Conservation (phyloP, 53 echinoderm and acorn worm genomes). For the Luidia sarsii region DNA sequence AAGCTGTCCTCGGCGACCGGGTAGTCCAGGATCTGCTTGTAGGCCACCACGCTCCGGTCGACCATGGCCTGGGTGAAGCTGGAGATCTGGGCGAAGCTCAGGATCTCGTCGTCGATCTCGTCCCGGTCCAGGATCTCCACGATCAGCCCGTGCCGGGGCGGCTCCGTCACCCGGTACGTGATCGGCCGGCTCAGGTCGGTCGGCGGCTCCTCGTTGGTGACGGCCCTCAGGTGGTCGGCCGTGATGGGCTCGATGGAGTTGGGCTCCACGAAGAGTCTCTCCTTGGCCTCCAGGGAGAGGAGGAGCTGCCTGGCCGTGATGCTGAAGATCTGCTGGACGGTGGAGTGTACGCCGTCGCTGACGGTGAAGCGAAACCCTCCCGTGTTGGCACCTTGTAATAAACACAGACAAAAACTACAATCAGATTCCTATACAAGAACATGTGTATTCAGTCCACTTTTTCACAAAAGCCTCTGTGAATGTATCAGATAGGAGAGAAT, state of each 20-base stretch:
- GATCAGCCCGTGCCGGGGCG: slow-evolving; percentile 68
- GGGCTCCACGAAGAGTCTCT: slow-evolving; percentile 54
- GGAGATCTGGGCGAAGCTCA: slow-evolving; percentile 57
- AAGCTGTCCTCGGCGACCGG: slow-evolving; percentile 61
- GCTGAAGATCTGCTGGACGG: slow-evolving; percentile 89
- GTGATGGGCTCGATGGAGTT: slow-evolving; percentile 79
- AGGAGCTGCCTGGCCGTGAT: slow-evolving; percentile 79
- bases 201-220: slow-evolving; percentile 78
- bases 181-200: slow-evolving; percentile 76
- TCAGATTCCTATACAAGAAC: too few species aligned
- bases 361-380: slow-evolving; percentile 93
- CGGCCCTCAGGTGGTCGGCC: slow-evolving; percentile 61
- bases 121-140: slow-evolving; percentile 68
- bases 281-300: slow-evolving; percentile 65
- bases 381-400: slow-evolving; percentile 76
- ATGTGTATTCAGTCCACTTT: too few species aligned
- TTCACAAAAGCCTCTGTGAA: too few species aligned
- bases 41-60: slow-evolving; percentile 63
- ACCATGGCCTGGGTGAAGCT: slow-evolving; percentile 82
- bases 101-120: slow-evolving; percentile 37
- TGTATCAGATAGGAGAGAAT: too few species aligned
- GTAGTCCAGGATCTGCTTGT: slow-evolving; percentile 66
- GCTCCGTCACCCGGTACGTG: slow-evolving; percentile 61
- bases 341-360: slow-evolving; percentile 79
- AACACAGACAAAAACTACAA: too few species aligned